phyloP scores from a whole-genome alignment of 2,797 vertebrate species.

The Pagetopsis macropterus region DNA sequence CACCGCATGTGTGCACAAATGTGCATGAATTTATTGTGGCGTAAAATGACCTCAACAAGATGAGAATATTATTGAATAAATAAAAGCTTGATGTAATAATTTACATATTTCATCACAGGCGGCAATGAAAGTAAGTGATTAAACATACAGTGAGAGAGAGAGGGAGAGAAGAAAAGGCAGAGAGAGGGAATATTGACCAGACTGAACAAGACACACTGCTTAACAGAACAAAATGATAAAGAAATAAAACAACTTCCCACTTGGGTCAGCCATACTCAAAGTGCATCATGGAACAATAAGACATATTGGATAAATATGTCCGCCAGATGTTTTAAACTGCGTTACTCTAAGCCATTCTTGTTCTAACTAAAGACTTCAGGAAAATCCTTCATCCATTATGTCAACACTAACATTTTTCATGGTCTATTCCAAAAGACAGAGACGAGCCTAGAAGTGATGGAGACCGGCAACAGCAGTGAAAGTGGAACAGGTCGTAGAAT shows the following conservation, averaged over 20 bases:
- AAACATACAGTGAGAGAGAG: conserved; percentile 62
- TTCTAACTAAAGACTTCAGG: conserved; percentile 51
- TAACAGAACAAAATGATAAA: conserved; percentile 72
- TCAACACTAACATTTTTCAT: conserved; percentile 57
- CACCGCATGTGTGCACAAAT: conserved; percentile 67
- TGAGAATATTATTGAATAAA: conserved; percentile 81
- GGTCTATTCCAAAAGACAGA: conserved; percentile 32
- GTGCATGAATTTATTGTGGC: conserved; percentile 72
- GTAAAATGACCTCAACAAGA: conserved; percentile 80
- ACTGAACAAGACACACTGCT: conserved; percentile 69
- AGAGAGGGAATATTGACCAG: conserved; percentile 62
- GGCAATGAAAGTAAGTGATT: conserved; percentile 69
- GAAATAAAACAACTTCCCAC: conserved; percentile 71
- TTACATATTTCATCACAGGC: conserved; percentile 83
- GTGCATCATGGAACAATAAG: conserved; percentile 65
- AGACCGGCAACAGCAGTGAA: conserved; percentile 25
- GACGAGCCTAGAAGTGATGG: conserved; percentile 21
- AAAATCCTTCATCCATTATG: conserved; percentile 51
- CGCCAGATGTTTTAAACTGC: conserved; percentile 43
- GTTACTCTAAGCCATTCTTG: conserved; percentile 33
- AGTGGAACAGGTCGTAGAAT: conserved; percentile 20
- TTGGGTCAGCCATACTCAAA: conserved; percentile 59
- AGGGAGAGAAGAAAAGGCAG: conserved; percentile 19
- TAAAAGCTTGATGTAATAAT: conserved; percentile 80
- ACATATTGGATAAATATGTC: conserved; percentile 64